Base-by-base conservation (phyloP, 2,797 vertebrate species). In the Eremophila alpestris region DNA sequence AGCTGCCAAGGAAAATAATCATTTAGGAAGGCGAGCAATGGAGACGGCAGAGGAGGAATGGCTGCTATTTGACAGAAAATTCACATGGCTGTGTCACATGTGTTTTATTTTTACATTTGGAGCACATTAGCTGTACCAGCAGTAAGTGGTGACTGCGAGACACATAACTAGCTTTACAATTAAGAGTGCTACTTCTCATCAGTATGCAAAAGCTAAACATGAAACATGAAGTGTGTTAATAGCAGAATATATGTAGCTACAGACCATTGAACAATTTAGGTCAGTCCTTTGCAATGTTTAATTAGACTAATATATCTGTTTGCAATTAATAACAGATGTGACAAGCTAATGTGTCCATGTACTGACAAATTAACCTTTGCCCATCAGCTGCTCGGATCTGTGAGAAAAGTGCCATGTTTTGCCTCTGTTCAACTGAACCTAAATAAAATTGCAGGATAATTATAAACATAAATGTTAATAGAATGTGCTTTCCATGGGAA, bases 331-430 rank as follows among this genome's bases (percentile, higher is more conserved):
- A 99, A 98, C 98, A 98, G 98, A 98, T 98, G 98, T 98, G 98
- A 98, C 98, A 98, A 98, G 98, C 97, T 98, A 98, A 98, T 98
- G 98, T 98, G 98, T 98, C 98, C 98, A 96, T 97, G 98, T 98
- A 98, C 98, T 98, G 98, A 98, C 98, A 98, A 99, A 98, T 98
- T 99, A 99, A 99, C 99, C 99, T 98, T 98, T 99, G 98, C 99
- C 98, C 98, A 98, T 99, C 98, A 99, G 98, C 99, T 99, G 98
- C 98, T 98, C 89, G 97, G 97, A 97, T 99, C 98, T 98, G 98
- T 99, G 98, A 99, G 99, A 99, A 99, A 98, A 97, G 97, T 98
- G 98, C 98, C 98, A 99, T 97, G 97, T 98, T 98, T 98, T 94
- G 97, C 98, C 96, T 97, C 96, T 97, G 97, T 98, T 98, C 98